A percentile compares a stretch with the other conserved stretches of the same genome.
phyloP scores from a whole-genome alignment of 2,113 vertebrate genomes.

The Stigmatopora argus region DNA sequence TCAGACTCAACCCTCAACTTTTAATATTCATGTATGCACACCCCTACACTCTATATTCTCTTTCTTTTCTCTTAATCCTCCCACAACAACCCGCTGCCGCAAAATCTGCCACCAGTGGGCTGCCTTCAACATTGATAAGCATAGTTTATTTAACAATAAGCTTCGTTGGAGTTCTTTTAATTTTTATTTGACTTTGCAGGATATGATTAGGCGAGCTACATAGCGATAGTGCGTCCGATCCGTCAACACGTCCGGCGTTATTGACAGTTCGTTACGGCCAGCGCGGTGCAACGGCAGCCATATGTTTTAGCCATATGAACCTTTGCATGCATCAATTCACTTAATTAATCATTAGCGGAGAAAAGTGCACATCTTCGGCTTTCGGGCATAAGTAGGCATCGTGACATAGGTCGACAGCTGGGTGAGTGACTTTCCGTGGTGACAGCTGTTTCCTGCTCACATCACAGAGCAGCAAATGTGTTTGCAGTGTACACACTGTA shows the following conservation, averaged over 20 bases:
- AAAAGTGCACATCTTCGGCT: conserved; percentile 3
- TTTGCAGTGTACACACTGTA: conserved; percentile 4
- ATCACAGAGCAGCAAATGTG: conserved; percentile 13
- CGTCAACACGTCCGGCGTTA: not conserved
- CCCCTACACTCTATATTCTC: conserved; percentile 44
- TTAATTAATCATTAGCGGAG: conserved; percentile 5
- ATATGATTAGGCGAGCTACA: not conserved
- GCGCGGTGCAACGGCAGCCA: not conserved
- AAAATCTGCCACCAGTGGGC: conserved; percentile 8
- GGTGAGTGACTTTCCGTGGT: conserved; percentile 4
- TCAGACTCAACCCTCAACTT: conserved; percentile 37
- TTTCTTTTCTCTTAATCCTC: conserved; percentile 42
- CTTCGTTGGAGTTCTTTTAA: not conserved
- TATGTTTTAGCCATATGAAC: conserved; percentile 3
- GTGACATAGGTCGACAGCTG: conserved; percentile 9
- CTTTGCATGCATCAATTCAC: conserved; percentile 4
- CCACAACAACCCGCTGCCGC: conserved; percentile 16
- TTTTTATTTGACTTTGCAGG: conserved; percentile 4
- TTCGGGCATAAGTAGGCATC: not conserved
- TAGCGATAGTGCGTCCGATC: not conserved
- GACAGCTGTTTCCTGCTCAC: conserved; percentile 13
- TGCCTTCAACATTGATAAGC: conserved; percentile 7
- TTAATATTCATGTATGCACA: conserved; percentile 66
- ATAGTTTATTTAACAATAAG: conserved; percentile 7
- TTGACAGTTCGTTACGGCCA: not conserved